A percentile compares a stretch with the other conserved stretches of the same genome.
phyloP scores from a whole-genome alignment of 2,113 vertebrate species.

The Myotis lucifugus region DNA sequence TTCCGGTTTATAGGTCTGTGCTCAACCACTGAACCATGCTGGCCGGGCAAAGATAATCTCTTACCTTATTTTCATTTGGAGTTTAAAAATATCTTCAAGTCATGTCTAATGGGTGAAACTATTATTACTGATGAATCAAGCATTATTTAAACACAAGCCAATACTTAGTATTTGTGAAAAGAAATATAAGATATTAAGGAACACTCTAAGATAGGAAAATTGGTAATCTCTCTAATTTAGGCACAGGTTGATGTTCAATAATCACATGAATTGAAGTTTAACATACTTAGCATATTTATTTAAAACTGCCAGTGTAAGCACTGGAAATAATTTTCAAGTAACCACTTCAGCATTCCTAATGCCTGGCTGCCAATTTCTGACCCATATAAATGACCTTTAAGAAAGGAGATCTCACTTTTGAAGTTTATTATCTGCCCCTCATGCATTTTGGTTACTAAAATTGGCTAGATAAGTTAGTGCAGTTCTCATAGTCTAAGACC shows the following conservation, averaged over 20 bases:
- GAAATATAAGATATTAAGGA: neutral
- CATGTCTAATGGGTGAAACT: neutral
- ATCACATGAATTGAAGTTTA: neutral
- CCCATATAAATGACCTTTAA: neutral
- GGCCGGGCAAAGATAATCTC: too few relatives aligned
- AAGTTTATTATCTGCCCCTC: neutral
- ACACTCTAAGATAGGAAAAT: neutral
- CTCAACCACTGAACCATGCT: too few relatives aligned
- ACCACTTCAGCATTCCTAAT: neutral
- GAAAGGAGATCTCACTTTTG: neutral
- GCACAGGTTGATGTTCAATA: neutral
- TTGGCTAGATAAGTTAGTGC: neutral
- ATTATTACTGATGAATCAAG: neutral
- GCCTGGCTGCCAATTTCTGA: constrained; percentile 14
- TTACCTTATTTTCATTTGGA: neutral
- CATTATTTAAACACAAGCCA: neutral
- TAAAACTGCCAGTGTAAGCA: neutral
- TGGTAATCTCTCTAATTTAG: neutral
- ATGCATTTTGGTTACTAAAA: constrained; percentile 33
- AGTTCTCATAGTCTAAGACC: neutral
- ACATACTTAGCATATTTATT: neutral
- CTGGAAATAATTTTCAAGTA: neutral
- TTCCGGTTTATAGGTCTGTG: too few relatives aligned
- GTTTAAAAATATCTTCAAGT: constrained; percentile 32
- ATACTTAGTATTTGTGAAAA: constrained; percentile 34